Conservation (phyloP, 1,140 invertebrate species). For the Copidosoma floridanum region DNA sequence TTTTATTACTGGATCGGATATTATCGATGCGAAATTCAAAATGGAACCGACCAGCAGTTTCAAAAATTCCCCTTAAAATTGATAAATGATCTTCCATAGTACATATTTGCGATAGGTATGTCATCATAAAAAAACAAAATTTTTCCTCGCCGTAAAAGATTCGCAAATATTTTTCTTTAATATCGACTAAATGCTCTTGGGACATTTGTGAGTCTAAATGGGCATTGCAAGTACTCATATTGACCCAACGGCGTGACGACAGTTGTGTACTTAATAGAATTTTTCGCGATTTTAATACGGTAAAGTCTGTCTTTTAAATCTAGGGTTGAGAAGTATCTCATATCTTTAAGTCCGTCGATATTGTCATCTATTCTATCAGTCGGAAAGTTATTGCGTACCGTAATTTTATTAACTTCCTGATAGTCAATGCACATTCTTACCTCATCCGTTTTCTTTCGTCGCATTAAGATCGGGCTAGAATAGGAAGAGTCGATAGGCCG, state of each 20-base stretch:
- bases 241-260: conserved; percentile 35
- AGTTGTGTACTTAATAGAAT: conserved; percentile 34
- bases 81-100: conserved; percentile 11
- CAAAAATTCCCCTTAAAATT: too few species aligned
- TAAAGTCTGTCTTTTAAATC: conserved; percentile 45
- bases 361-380: conserved; percentile 23
- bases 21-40: too few species aligned
- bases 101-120: not conserved
- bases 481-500: not conserved
- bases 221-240: conserved; percentile 30
- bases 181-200: conserved; percentile 15
- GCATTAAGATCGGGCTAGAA: not conserved
- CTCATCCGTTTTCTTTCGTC: not conserved
- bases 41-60: too few species aligned
- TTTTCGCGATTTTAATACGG: conserved; percentile 39
- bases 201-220: not conserved
- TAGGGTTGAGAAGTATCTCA: conserved; percentile 27
- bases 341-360: not conserved
- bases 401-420: not conserved
- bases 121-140: conserved; percentile 20
- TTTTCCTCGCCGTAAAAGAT: not conserved
- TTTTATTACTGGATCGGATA: not conserved
- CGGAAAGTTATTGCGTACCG: conserved; percentile 43
- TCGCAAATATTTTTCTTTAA: conserved; percentile 6
- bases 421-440: not conserved